Evolutionary conservation across 2,888 invertebrate genomes (phyloP), one percentile per base, ranked within the genome.

Genomic region (Macrostomum cliftonense): DNA sequence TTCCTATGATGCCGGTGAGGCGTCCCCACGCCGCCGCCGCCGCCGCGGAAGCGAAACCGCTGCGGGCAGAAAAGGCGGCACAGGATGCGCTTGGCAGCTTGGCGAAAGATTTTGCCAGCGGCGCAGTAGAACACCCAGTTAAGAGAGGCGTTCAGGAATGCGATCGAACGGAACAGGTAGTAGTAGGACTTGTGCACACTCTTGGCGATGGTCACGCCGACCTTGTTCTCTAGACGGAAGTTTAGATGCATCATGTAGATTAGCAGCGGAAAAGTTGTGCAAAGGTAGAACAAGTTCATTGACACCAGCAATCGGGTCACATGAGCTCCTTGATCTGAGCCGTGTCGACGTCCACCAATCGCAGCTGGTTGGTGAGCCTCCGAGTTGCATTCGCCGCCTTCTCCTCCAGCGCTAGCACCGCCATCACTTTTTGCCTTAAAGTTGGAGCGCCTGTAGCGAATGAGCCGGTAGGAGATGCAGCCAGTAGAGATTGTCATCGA

Each of bases 41-140:
- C 28, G 28, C 28, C 28, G 5, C 28, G 4, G 28, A 28, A 28
- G 4, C 28, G 28, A 28, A 28, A 9, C 28, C 28, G 28, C 5
- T 28, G 28, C 28, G 28, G 28, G 28, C 28, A 28, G 28, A 28
- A 28, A 4, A 28, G 28, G 5, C 28, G 4, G 28, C 28, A 28
- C 28, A 28, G 28, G 28, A 51, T 45, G 16, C 13, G 13, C 21
- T 36, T 53, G 13, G 51, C 51, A 19, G 39, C 28, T 5, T 45
- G 19, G 12, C 51, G 42, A 44, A 51, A 51, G 14, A 51, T 39
- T 19, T 21, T 21, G 12, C 51, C 51, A 11, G 51, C 44, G 9
- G 51, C 51, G 28, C 51, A 51, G 20, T 51, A 51, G 36, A 51
- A 51, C 16, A 51, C 16, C 51, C 51, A 51, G 16, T 51, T 51